These are phyloP conservation scores for Dryas iulia DNA, from an alignment of 1,140 invertebrate species.

Conservation along the genomic window DNA sequence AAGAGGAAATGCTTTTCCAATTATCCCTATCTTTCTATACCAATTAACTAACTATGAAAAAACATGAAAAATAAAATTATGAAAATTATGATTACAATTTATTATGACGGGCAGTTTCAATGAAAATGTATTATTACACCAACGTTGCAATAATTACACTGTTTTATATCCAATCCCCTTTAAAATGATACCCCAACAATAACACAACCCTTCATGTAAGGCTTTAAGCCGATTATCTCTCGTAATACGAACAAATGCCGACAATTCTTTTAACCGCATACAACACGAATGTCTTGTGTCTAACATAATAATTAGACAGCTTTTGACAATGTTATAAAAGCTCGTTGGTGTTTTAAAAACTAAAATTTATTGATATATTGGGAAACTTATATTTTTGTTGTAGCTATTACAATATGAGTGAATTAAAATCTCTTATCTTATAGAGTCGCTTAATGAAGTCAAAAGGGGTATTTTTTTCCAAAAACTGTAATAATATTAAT, in stretches of 20 bases:
- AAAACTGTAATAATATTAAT: no score
- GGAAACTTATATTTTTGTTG: no score
- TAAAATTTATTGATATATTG: not conserved
- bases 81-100: no score
- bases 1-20: no score
- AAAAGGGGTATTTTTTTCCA: no score
- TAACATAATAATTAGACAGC: not conserved
- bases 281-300: not conserved
- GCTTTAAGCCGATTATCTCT: constrained; percentile 26
- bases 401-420: no score
- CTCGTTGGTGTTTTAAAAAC: not conserved
- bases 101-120: no score
- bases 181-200: constrained; percentile 6
- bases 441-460: no score
- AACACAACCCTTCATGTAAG: constrained; percentile 15
- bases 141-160: not conserved
- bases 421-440: no score
- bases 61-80: no score
- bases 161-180: constrained; percentile 6
- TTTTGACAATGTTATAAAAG: not conserved
- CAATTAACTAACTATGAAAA: no score
- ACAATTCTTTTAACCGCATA: constrained; percentile 8
- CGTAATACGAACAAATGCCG: constrained; percentile 3
- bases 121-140: not conserved
- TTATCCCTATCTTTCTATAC: no score